These are phyloP conservation scores for Pristionchus entomophagus DNA, from an alignment of 2,888 invertebrate genomes.

Conservation along the genomic window DNA sequence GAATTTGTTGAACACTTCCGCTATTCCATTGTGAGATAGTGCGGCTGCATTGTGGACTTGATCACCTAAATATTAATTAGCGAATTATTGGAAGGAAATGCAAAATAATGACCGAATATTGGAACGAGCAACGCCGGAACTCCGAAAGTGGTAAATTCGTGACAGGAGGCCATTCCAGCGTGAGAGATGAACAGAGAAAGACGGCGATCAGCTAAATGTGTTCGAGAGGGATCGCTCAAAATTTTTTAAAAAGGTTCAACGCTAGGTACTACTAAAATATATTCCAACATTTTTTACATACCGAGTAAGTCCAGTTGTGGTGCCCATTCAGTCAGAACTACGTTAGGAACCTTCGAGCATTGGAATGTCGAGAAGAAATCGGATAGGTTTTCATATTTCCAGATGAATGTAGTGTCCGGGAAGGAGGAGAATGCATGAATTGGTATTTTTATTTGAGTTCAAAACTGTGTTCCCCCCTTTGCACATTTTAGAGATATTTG, in stretches of 20 bases:
- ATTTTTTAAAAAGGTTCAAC: no score
- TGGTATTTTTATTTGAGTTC: not conserved
- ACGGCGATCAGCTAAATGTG: constrained; percentile 34
- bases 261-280: not conserved
- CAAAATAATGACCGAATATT: constrained; percentile 32
- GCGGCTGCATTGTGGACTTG: not conserved
- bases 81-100: not conserved
- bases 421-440: constrained; percentile 26
- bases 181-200: constrained; percentile 41
- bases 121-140: constrained; percentile 25
- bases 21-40: not conserved
- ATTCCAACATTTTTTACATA: not conserved
- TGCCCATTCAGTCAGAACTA: constrained; percentile 10
- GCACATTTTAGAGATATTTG: no score
- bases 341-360: not conserved
- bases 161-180: constrained; percentile 43
- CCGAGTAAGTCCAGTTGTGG: not conserved
- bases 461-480: no score
- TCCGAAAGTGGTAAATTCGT: not conserved
- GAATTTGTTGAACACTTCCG: not conserved
- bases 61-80: not conserved
- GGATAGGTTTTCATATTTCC: constrained; percentile 32
- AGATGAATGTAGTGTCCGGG: constrained; percentile 31
- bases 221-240: no score
- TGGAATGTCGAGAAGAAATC: constrained; percentile 2